These are phyloP conservation scores for Cinclus mexicanus DNA, from an alignment of 2,113 vertebrate genomes.

Conservation along the genomic window DNA sequence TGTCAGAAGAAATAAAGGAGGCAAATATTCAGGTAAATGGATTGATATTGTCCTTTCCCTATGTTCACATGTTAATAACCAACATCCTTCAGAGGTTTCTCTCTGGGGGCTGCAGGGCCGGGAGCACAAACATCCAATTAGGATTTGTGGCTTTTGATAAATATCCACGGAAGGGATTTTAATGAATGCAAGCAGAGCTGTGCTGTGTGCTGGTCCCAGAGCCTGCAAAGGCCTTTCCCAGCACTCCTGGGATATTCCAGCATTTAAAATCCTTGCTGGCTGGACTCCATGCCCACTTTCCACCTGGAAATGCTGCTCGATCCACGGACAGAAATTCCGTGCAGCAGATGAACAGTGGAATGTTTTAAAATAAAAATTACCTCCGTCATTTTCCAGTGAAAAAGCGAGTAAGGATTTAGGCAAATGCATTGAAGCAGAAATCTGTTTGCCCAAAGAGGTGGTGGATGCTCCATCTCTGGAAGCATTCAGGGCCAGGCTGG, in stretches of 20 bases:
- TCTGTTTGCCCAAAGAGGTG: not conserved
- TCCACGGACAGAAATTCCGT: not conserved
- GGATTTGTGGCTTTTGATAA: conserved; percentile 29
- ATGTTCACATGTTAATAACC: not conserved
- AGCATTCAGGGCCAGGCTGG: not conserved
- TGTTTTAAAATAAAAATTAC: not conserved
- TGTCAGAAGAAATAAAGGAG: conserved; percentile 94
- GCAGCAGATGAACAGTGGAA: not conserved
- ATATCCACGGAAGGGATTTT: not conserved
- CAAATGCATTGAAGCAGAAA: not conserved
- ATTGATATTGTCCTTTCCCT: not conserved
- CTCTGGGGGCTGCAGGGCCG: not conserved
- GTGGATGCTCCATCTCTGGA: not conserved
- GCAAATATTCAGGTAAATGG: conserved; percentile 93
- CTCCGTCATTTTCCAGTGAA: not conserved
- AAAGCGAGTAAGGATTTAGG: not conserved
- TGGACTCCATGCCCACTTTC: not conserved
- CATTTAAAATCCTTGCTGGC: not conserved
- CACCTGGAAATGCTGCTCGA: not conserved
- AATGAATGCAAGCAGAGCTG: not conserved
- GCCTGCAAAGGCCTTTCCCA: not conserved
- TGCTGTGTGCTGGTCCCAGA: not conserved
- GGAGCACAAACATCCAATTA: conserved; percentile 21
- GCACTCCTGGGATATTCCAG: not conserved
- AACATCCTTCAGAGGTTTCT: conserved; percentile 20